phyloP scores from a whole-genome alignment of 1,140 invertebrate genomes.

The Cryptotermes secundus region DNA sequence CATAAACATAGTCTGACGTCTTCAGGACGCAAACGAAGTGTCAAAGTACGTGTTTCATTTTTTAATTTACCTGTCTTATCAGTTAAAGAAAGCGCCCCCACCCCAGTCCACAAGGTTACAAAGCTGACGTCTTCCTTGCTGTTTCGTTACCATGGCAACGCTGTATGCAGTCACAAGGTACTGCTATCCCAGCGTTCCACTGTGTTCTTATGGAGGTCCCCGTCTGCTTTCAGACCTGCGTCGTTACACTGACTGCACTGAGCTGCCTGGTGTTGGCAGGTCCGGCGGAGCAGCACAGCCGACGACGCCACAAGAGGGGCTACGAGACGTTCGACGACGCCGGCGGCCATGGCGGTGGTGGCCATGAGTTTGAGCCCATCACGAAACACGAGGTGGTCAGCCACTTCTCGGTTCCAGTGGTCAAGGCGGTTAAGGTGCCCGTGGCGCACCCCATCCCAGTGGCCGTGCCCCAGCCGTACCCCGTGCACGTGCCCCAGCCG shows the following conservation, averaged over 20 bases:
- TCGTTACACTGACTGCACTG: not conserved
- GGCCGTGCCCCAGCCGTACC: conserved; percentile 38
- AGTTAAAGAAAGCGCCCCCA: no score
- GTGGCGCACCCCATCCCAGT: conserved; percentile 40
- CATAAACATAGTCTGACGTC: no score
- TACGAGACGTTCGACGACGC: not conserved
- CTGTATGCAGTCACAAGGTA: no score
- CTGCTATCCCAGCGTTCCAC: no score
- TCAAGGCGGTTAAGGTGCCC: conserved; percentile 38
- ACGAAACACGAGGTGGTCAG: conserved; percentile 38
- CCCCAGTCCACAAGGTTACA: no score
- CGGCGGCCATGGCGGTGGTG: not conserved
- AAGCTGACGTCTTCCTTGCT: no score
- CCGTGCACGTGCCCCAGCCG: conserved; percentile 37
- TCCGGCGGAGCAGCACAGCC: not conserved
- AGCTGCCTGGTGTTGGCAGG: not conserved
- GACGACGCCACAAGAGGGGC: not conserved
- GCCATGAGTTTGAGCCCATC: conserved; percentile 28
- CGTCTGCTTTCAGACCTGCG: no score
- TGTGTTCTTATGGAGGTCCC: no score
- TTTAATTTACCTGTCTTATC: no score
- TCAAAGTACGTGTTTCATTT: no score
- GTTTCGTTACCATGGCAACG: no score
- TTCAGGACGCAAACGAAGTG: no score
- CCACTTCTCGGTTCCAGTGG: conserved; percentile 38